Evolutionary conservation across 1,140 invertebrate genomes (phyloP).

Genomic region (Cotesia chilonis): DNA sequence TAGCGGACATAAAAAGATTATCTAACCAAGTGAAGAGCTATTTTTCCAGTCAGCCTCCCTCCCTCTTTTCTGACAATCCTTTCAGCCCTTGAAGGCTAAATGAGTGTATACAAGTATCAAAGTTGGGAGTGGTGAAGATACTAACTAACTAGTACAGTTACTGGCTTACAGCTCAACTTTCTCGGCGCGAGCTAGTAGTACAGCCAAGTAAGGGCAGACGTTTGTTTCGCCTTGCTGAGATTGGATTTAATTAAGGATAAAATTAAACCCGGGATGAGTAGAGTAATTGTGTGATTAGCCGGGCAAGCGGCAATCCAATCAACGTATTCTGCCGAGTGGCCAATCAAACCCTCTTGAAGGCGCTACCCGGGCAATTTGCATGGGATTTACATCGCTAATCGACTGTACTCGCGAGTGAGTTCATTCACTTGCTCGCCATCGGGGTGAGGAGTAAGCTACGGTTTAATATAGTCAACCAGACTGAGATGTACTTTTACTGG

Average conservation of each 20-base stretch:
- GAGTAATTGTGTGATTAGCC: slow-evolving; percentile 58
- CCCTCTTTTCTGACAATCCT: slow-evolving; percentile 6
- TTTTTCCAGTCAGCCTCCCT: slow-evolving; percentile 15
- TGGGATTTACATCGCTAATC: slow-evolving; percentile 55
- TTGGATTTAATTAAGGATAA: slow-evolving; percentile 62
- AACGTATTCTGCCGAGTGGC: slow-evolving; percentile 50
- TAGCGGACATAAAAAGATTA: neutral
- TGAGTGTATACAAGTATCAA: slow-evolving; percentile 4
- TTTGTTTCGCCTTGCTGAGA: slow-evolving; percentile 46
- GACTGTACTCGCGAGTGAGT: slow-evolving; percentile 28
- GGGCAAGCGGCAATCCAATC: slow-evolving; percentile 53
- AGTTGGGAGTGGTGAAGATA: neutral
- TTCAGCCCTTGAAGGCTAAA: slow-evolving; percentile 1
- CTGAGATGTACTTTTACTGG: too few relatives aligned
- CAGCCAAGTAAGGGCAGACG: slow-evolving; percentile 1
- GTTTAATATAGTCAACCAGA: neutral
- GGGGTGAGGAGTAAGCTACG: slow-evolving; percentile 13
- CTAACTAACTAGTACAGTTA: neutral
- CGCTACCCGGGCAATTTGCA: slow-evolving; percentile 55
- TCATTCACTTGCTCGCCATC: neutral
- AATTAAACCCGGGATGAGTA: slow-evolving; percentile 50
- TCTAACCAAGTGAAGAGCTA: slow-evolving; percentile 6
- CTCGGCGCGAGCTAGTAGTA: neutral
- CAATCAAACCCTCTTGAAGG: slow-evolving; percentile 52
- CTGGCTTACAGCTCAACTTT: neutral